Percentiles rank a stretch among this genome's conserved stretches.
Conservation (phyloP, 2,113 vertebrate species). For the Hypocryptadius cinnamomeus region DNA sequence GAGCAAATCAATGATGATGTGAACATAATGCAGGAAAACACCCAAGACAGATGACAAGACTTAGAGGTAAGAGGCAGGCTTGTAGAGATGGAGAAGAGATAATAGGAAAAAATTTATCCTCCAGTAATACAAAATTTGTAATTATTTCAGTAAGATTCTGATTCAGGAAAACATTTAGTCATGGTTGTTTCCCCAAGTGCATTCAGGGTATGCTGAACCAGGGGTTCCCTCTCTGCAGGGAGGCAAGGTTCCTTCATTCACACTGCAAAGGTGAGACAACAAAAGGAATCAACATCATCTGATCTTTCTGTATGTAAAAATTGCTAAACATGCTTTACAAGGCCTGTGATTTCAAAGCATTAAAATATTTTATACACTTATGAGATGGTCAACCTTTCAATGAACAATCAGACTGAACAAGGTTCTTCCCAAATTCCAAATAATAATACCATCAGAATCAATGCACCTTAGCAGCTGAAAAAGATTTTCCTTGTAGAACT, state of each 20-base stretch:
- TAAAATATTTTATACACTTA: neutral
- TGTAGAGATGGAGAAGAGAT: neutral
- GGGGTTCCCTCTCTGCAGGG: neutral
- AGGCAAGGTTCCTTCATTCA: neutral
- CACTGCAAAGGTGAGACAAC: neutral
- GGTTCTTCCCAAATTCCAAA: neutral
- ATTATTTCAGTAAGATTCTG: neutral
- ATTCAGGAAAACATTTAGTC: neutral
- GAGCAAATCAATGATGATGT: neutral
- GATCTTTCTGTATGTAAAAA: neutral
- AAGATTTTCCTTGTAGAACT: neutral
- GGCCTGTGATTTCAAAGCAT: neutral
- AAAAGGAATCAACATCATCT: neutral
- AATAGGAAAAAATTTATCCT: neutral
- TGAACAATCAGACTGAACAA: neutral
- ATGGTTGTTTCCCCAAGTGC: neutral
- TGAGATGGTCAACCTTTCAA: neutral
- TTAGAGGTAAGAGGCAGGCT: neutral
- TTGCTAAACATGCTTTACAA: neutral
- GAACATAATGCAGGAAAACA: neutral
- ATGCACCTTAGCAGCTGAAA: rapidly evolving
- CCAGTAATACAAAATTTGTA: neutral
- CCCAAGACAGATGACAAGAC: neutral
- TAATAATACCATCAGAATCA: neutral
- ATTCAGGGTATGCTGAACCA: neutral